Conservation (phyloP, 2,797 vertebrate species). For the Spinibarbus caldwelli region DNA sequence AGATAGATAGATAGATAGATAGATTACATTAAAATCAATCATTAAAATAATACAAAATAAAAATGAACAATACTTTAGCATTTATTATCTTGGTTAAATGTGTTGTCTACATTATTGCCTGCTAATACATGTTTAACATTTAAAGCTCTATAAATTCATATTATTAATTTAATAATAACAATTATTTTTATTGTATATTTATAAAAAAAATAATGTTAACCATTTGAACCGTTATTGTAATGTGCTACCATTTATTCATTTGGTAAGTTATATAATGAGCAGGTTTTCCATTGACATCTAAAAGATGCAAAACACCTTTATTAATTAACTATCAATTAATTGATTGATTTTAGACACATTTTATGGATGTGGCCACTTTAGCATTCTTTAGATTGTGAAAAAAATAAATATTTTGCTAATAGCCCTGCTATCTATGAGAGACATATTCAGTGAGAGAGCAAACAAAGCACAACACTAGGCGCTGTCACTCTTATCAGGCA, state of each 20-base stretch:
- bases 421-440: background rate
- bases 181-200: background rate
- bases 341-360: background rate
- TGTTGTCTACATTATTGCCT: background rate
- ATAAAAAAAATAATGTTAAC: background rate
- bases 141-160: background rate
- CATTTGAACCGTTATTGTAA: background rate
- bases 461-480: constrained; percentile 13
- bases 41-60: background rate
- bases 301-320: background rate
- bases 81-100: background rate
- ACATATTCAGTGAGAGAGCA: background rate
- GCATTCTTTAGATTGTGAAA: background rate
- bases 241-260: no score
- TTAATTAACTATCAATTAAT: background rate
- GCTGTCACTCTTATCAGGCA: constrained; percentile 19
- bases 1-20: no score
- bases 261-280: background rate
- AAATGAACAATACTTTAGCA: background rate
- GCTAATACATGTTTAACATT: background rate
- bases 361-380: background rate
- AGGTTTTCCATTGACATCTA: background rate
- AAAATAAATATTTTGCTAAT: background rate
- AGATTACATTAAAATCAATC: background rate
- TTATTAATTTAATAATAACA: background rate